A percentile compares a stretch with the other conserved stretches of the same genome.
Conservation (phyloP, 1,140 invertebrate species). For the Radopholus similis region DNA sequence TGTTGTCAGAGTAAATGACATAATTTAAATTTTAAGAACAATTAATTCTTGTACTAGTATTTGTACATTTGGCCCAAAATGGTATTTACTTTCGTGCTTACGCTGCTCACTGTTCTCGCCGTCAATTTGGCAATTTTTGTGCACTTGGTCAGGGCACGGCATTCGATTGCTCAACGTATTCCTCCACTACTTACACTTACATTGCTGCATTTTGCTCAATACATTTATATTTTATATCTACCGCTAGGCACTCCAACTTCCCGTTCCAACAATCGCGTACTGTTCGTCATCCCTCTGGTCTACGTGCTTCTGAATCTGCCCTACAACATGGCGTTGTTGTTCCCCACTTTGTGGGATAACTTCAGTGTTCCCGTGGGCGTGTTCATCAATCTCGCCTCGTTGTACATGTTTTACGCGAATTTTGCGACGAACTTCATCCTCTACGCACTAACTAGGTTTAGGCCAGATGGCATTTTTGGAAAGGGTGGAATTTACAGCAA, state of each 20-base stretch:
- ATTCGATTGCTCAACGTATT: neutral
- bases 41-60: neutral
- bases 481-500: no score
- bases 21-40: neutral
- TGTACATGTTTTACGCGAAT: slow-evolving; percentile 2
- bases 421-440: slow-evolving; percentile 1
- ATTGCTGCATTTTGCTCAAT: no score
- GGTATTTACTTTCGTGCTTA: neutral
- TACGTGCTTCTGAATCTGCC: neutral
- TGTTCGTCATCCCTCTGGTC: neutral
- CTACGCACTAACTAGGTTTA: neutral
- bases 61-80: slow-evolving; percentile 1
- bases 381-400: neutral
- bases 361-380: neutral
- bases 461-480: no score
- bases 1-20: neutral
- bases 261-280: neutral
- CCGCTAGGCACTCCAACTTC: neutral
- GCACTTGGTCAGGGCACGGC: neutral
- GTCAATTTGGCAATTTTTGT: neutral
- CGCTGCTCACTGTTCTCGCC: neutral
- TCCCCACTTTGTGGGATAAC: no score
- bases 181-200: no score
- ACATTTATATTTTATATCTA: no score
- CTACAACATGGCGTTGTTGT: neutral